A percentile compares a stretch with the other conserved stretches of the same genome.
Conservation (phyloP, 2,113 vertebrate species). For the Eulacestoma nigropectus region DNA sequence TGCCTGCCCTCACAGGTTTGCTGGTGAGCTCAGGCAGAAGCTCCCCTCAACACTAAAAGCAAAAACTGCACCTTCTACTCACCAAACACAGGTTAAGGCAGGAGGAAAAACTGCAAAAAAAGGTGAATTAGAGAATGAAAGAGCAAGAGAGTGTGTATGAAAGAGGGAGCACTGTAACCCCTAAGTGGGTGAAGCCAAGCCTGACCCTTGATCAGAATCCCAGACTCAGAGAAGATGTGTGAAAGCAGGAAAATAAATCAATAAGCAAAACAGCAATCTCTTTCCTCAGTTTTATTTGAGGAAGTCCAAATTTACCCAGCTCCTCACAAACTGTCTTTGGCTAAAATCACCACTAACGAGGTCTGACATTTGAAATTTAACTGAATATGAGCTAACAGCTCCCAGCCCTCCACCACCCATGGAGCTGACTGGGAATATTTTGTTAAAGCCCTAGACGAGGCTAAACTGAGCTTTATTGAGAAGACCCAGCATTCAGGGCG, state of each 20-base stretch:
- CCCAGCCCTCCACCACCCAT: constrained; percentile 73
- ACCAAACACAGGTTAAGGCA: not conserved
- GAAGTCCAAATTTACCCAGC: constrained; percentile 66
- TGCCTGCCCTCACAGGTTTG: not conserved
- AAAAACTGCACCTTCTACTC: not conserved
- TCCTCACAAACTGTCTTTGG: constrained; percentile 68
- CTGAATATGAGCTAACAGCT: constrained; percentile 67
- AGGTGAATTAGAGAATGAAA: not conserved
- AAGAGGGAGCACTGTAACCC: not conserved
- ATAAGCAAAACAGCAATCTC: constrained; percentile 55
- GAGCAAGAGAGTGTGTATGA: not conserved
- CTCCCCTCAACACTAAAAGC: not conserved
- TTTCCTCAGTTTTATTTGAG: constrained; percentile 70
- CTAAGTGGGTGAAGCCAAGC: constrained; percentile 35
- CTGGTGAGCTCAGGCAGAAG: not conserved
- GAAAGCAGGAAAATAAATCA: constrained; percentile 61
- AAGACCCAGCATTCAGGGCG: constrained; percentile 44
- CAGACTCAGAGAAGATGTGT: not conserved
- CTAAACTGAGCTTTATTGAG: constrained; percentile 63
- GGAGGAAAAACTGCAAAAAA: constrained; percentile 25
- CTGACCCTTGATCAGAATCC: not conserved
- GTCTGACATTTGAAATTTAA: constrained; percentile 75
- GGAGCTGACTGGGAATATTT: constrained; percentile 70
- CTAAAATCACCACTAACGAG: constrained; percentile 74
- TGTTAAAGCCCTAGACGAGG: not conserved